Evolutionary conservation across 1,140 invertebrate species (phyloP), one percentile per base, ranked within the genome.

Genomic region (Sycophaga agraensis): DNA sequence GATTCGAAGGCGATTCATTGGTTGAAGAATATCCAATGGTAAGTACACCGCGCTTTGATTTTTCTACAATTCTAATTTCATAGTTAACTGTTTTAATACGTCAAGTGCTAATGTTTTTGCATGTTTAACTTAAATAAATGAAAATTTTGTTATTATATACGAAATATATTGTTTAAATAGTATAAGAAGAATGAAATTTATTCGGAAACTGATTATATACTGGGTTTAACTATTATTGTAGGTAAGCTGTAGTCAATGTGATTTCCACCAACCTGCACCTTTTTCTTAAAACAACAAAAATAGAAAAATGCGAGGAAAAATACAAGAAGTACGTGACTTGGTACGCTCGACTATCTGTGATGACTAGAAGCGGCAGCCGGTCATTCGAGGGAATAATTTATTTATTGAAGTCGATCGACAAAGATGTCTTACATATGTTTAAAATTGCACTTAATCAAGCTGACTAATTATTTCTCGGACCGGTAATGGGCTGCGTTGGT

Each of bases 401-500:
- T 43, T 43, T n/a, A n/a, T n/a, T n/a, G n/a, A n/a, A n/a, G n/a
- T n/a, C n/a, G n/a, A n/a, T n/a, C n/a, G n/a, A n/a, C n/a, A n/a
- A n/a, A n/a, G n/a, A n/a, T n/a, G n/a, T n/a, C n/a, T n/a, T n/a
- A n/a, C n/a, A n/a, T n/a, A n/a, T n/a, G n/a, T n/a, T n/a, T n/a
- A n/a, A n/a, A n/a, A n/a, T n/a, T n/a, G n/a, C n/a, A n/a, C n/a
- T n/a, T n/a, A n/a, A 6, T 31, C 11, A 9, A n/a, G 39, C 26
- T 51, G 39, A 60, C 37, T 54, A 43, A 51, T 46, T 60, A 26
- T 60, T 35, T 45, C 37, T 43, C 22, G n/a, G 35, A 40, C 46
- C 67, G 71, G 70, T 65, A 64, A 71, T 63, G 70, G 63, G 65
- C 68, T 64, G 69, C 69, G 58, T 21, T 35, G 17, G 17, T 60